Conservation (phyloP, 2,113 vertebrate genomes). For the Dinomys branickii region DNA sequence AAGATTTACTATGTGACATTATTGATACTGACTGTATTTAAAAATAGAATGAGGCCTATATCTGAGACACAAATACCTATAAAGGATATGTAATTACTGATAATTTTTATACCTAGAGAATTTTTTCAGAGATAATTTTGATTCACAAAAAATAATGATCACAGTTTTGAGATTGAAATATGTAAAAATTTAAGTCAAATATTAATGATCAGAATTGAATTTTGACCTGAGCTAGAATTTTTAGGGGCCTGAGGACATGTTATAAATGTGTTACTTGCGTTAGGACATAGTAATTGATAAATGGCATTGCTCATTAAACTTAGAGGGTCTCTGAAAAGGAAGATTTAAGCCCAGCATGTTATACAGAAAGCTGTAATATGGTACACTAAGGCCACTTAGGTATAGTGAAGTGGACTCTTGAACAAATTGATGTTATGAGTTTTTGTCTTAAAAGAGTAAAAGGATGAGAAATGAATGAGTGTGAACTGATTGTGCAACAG, state of each 20-base stretch:
- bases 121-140: background rate
- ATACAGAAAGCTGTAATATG: background rate
- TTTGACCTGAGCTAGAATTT: background rate
- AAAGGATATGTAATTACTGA: background rate
- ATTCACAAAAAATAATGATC: background rate
- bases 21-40: background rate
- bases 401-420: background rate
- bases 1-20: background rate
- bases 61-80: background rate
- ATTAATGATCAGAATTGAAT: slow-evolving; percentile 12
- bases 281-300: background rate
- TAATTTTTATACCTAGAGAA: background rate
- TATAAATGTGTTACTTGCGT: background rate
- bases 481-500: background rate
- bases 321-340: background rate
- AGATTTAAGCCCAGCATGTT: background rate
- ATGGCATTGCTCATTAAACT: too few relatives aligned
- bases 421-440: background rate
- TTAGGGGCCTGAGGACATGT: background rate
- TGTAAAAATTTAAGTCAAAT: background rate
- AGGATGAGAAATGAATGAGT: background rate
- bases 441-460: background rate
- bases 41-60: background rate
- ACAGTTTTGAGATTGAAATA: background rate
- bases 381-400: background rate